Evolutionary conservation across 2,113 vertebrate species (phyloP), one percentile per base, ranked within the genome.

Genomic region (Eonycteris spelaea): DNA sequence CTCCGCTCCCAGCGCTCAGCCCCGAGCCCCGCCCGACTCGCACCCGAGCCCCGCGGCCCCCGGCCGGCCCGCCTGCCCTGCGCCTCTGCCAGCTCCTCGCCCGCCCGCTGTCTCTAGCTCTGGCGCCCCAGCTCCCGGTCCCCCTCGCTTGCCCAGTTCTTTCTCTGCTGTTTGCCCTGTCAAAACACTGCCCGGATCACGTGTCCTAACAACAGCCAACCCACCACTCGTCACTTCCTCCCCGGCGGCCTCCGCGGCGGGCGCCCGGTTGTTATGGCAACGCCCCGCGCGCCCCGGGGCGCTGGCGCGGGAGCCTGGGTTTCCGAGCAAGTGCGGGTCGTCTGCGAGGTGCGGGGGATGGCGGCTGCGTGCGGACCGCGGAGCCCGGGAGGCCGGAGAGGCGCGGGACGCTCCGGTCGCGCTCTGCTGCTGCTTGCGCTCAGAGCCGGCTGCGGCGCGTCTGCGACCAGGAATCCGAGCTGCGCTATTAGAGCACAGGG

Each of bases 111-210:
- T 30, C 88, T 48, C 86, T 51, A 59, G 96, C 97, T 92, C 94
- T 90, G 96, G 94, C 96, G 85, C 80, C 82, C 79, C 86, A 63
- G 85, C 90, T 92, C 95, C 74, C 53, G 21, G 71, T 82, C 78
- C 78, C 97, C 98, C 96, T 85, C 96, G 95, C 95, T 57, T 95
- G 83, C 78, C 98, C 95, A 88, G 92, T 45, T 96, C 95, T 96
- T 88, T 88, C 96, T 86, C 88, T 75, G 68, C 95, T 78, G 94
- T 92, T 94, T 77, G 97, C 98, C 98, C 98, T 99, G 99, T 99
- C 99, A 98, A 99, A 99, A 98, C 98, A 95, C 97, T 97, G 98
- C 98, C 96, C 96, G 18, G 86, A 94, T 98, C 98, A 99, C 98
- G 98, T 98, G 98, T 98, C 98, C 97, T 97, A 98, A 95, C 99